A percentile compares a stretch with the other conserved stretches of the same genome.
Evolutionary conservation across 1,140 invertebrate species (phyloP).

Genomic region (Macrobrachium nipponense): DNA sequence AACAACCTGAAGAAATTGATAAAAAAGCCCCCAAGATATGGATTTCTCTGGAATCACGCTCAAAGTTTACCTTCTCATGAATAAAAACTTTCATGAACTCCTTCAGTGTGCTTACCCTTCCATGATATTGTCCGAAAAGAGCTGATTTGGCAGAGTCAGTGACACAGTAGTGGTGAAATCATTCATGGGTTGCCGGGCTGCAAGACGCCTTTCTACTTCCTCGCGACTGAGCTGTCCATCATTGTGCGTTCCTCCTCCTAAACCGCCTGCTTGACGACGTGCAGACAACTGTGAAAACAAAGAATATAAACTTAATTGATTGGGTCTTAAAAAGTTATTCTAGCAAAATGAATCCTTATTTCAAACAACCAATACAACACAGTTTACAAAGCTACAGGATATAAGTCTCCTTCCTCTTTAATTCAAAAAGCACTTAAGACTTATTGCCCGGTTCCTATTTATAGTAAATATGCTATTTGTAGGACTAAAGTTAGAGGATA

Average conservation of each 20-base stretch:
- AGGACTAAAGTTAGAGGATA: too few species aligned
- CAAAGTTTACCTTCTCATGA: too few species aligned
- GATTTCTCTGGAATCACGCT: too few species aligned
- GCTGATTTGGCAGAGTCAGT: slow-evolving; percentile 60
- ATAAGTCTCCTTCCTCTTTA: too few species aligned
- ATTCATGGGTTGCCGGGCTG: slow-evolving; percentile 81
- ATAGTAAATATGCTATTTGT: too few species aligned
- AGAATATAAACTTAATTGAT: not conserved
- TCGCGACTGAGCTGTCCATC: slow-evolving; percentile 91
- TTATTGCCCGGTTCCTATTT: too few species aligned
- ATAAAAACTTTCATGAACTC: not conserved
- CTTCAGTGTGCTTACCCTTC: slow-evolving; percentile 47
- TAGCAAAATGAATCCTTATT: too few species aligned
- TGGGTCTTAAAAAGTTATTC: not conserved
- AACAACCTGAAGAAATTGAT: not conserved
- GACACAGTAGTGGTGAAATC: slow-evolving; percentile 66
- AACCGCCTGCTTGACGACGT: slow-evolving; percentile 24
- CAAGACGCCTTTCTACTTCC: slow-evolving; percentile 89
- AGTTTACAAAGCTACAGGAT: too few species aligned
- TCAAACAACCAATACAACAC: too few species aligned
- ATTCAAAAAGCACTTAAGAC: too few species aligned
- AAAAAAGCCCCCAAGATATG: too few species aligned
- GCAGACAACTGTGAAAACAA: not conserved
- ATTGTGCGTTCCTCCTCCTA: slow-evolving; percentile 67
- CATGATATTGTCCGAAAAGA: slow-evolving; percentile 63